Evolutionary conservation across 2,797 vertebrate genomes (phyloP), one percentile per base, ranked within the genome.

Genomic region (Apogon hyalosoma): DNA sequence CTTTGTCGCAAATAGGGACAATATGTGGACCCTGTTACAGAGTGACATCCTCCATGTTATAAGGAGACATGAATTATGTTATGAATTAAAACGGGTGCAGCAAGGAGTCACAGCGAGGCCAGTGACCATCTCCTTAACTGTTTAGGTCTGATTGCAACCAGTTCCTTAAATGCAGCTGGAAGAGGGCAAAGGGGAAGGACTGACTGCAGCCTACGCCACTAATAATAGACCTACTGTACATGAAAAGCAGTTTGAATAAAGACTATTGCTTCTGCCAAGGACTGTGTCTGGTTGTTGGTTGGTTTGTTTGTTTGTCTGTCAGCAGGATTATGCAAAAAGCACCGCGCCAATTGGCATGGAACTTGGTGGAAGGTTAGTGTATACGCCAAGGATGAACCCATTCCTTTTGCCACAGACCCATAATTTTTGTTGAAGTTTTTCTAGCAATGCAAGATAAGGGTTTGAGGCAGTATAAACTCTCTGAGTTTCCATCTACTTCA

Each of bases 1-100:
- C 74, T 68, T 65, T 82, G 53, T 61, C 39, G 62, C 42, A 78
- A 85, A 81, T 80, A 43, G 41, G 51, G 59, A 69, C 77, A 85
- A 69, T 75, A 75, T 85, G 84, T 69, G 76, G 54, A 73, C 45
- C 15, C 12, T 4, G 59, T 38, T 48, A 52, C 55, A 56, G 53
- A 57, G 59, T 24, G 53, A 65, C 71, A 75, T 77, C 66, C 53
- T 40, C 42, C 45, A 24, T 47, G 70, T 57, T 43, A 43, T 6
- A 28, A 36, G 56, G 64, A 68, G 73, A 70, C 46, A 46, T 60
- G 59, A 56, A 39, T 67, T 58, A 41, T 69, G 65, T 69, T 75
- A n/a, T 65, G 24, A 73, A 61, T 74, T 74, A 63, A 15, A 24
- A 18, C 13, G n/a, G 39, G 14, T 57, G 61, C 51, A 72, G 42